These are phyloP conservation scores for Phenganax stokvisi DNA, from an alignment of 92 coral and sea anemone species.

Conservation along the genomic window DNA sequence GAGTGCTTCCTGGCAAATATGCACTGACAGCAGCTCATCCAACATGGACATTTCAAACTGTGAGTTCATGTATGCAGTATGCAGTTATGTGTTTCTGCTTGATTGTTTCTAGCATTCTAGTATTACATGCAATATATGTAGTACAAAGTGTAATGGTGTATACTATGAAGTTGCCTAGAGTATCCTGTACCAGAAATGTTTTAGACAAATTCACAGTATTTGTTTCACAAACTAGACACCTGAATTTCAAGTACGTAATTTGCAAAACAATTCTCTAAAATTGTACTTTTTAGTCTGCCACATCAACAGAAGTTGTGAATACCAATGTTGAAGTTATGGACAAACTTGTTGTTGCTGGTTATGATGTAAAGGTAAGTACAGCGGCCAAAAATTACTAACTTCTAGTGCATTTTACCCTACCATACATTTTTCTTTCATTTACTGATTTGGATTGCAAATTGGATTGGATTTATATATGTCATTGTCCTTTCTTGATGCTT, in stretches of 20 bases:
- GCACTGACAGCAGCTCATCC: constrained; percentile 72
- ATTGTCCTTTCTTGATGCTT: too few relatives aligned
- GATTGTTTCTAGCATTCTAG: too few relatives aligned
- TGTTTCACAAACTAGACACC: too few relatives aligned
- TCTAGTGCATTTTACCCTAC: not conserved
- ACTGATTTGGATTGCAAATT: too few relatives aligned
- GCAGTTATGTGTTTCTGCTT: too few relatives aligned
- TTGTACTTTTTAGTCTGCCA: constrained; percentile 50
- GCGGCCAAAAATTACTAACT: not conserved
- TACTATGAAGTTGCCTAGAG: too few relatives aligned
- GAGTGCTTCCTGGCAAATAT: constrained; percentile 88
- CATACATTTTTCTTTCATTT: too few relatives aligned
- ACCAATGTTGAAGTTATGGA: constrained; percentile 67
- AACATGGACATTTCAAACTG: constrained; percentile 87
- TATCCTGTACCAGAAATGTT: too few relatives aligned
- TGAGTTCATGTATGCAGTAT: constrained; percentile 24
- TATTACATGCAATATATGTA: too few relatives aligned
- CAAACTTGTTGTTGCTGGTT: constrained; percentile 77
- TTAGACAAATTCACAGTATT: too few relatives aligned
- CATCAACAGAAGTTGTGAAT: constrained; percentile 55
- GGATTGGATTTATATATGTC: too few relatives aligned
- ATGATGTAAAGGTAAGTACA: constrained; percentile 79
- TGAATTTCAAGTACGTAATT: not conserved
- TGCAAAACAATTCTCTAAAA: not conserved
- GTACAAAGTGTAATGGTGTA: too few relatives aligned